Base-by-base conservation (phyloP, 92 coral and sea anemone genomes). In the Heliopora coerulea region DNA sequence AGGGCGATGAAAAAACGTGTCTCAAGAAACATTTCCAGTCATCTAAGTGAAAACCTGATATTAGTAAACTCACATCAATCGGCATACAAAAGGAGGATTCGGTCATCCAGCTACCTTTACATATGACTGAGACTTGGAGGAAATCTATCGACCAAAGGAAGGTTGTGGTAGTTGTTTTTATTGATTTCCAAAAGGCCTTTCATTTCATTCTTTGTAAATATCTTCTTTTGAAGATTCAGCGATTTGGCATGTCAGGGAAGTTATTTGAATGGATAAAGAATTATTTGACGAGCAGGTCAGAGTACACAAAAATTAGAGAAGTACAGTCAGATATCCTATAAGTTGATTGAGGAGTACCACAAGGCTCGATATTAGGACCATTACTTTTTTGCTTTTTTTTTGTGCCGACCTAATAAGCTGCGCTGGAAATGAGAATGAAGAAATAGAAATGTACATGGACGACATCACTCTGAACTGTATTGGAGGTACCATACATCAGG, bases 191-290 rank as follows among this genome's bases (percentile, higher is more conserved):
- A 37, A 37, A 37, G 42, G 42, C 42, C 11, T 37, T 37, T 11
- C 6, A 37, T 11, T 52, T 72, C 40, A 62, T 80, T n/a, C 52
- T 72, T 26, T 79, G 70, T 54, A 15, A 32, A 34, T 21, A 54
- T 13, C 42, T 80, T 26, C 75, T 83, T 46, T 57, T 34, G 33
- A 63, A 83, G 56, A 68, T 83, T 28, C 80, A 83, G 33, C 30
- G 83, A 31, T 68, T 83, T 30, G 85, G 82, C 33, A 61, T 84
- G 18, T 54, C 82, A 50, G 79, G 82, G 26, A 49, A 79, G 37
- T 34, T 84, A 20, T 79, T 49, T 62, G 64, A 31, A 56, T 78
- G 75, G 75, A 78, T 78, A 21, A 65, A 44, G 33, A 59, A 59
- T 24, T 80, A 58, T 50, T 28, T 80, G 20, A 40, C 62, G 18